Percentiles rank a stretch among this genome's conserved stretches.
Conservation (phyloP, 2,113 vertebrate species). For the Rutilus rutilus region DNA sequence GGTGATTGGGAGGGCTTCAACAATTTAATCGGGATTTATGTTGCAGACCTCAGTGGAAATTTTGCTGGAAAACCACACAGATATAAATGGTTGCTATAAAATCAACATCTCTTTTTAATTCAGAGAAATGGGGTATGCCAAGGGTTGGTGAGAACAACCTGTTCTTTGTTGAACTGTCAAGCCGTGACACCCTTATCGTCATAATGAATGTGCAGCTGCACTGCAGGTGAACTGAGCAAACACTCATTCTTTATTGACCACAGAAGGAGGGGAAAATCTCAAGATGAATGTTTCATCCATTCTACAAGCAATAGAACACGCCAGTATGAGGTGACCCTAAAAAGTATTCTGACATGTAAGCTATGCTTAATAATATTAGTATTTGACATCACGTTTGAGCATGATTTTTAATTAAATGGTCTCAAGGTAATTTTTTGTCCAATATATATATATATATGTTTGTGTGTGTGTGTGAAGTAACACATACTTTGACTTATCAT, state of each 20-base stretch:
- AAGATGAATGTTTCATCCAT: neutral
- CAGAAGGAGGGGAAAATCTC: neutral
- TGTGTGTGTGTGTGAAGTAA: neutral
- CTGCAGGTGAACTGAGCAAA: slow-evolving; percentile 51
- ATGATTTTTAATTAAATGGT: too few species aligned
- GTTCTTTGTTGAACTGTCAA: slow-evolving; percentile 54
- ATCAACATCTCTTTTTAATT: slow-evolving; percentile 25
- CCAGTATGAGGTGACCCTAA: neutral
- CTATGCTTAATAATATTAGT: neutral
- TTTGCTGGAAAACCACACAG: neutral
- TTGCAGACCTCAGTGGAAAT: slow-evolving; percentile 3
- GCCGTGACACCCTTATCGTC: slow-evolving; percentile 20
- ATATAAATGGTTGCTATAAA: neutral
- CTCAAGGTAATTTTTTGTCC: too few species aligned
- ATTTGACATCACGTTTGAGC: neutral
- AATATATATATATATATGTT: neutral
- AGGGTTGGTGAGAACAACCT: slow-evolving; percentile 49
- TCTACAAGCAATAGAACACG: neutral
- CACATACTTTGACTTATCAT: neutral
- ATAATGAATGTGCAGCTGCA: slow-evolving; percentile 42
- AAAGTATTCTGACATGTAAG: neutral
- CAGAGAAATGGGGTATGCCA: slow-evolving; percentile 37
- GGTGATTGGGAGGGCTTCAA: neutral
- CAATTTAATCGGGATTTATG: slow-evolving; percentile 29
- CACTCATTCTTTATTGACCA: slow-evolving; percentile 33